Evolutionary conservation across 2,113 vertebrate species (phyloP).

Genomic region (Empidonax alnorum): DNA sequence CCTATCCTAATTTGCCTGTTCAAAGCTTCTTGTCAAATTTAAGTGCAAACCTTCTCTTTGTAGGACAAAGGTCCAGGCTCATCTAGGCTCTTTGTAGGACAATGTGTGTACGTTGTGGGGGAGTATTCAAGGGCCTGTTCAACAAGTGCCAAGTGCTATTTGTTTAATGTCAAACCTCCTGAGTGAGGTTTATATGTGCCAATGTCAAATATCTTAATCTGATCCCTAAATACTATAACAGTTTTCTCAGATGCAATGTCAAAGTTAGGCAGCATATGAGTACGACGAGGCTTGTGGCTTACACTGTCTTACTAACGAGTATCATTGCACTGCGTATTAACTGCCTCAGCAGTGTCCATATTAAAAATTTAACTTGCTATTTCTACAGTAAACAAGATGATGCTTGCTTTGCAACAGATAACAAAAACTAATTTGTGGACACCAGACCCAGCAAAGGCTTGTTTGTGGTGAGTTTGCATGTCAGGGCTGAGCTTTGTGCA

Average conservation of each 20-base stretch:
- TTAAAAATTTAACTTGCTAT: conserved; percentile 34
- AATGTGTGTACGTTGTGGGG: not conserved
- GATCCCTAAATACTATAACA: not conserved
- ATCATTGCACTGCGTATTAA: not conserved
- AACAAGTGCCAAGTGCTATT: not conserved
- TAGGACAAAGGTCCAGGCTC: not conserved
- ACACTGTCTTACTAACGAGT: not conserved
- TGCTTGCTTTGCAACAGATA: conserved; percentile 22
- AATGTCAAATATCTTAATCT: conserved; percentile 25
- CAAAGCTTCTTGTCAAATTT: conserved; percentile 22
- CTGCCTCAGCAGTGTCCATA: conserved; percentile 10
- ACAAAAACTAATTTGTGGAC: not conserved
- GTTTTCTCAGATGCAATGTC: not conserved
- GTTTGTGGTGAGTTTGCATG: not conserved
- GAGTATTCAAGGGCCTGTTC: not conserved
- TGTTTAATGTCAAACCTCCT: conserved; percentile 9
- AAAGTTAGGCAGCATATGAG: not conserved
- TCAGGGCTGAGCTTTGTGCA: not conserved
- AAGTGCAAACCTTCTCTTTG: not conserved
- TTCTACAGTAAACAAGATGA: conserved; percentile 15
- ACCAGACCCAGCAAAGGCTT: not conserved
- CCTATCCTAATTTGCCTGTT: conserved; percentile 46
- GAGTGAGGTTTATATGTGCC: not conserved
- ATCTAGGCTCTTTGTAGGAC: conserved; percentile 1
- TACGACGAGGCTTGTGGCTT: not conserved